Conservation (phyloP, 2,888 invertebrate genomes). For the Andrena haemorrhoa region DNA sequence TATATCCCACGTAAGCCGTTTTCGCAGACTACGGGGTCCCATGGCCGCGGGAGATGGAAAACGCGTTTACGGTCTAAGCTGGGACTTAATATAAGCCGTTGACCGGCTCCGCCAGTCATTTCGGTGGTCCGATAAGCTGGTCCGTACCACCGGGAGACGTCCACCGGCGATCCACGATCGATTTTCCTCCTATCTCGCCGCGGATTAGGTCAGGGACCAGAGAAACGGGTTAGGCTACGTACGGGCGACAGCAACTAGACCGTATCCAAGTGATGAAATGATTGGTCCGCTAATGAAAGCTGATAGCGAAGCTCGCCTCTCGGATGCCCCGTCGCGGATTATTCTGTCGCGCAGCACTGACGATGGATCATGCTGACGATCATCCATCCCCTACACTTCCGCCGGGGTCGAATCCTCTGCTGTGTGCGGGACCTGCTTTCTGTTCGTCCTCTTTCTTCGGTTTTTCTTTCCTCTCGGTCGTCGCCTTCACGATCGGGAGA, state of each 20-base stretch:
- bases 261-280: slow-evolving; percentile 81
- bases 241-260: slow-evolving; percentile 60
- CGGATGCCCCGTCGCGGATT: slow-evolving; percentile 70
- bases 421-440: neutral
- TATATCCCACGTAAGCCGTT: slow-evolving; percentile 63
- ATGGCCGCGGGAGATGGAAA: slow-evolving; percentile 61
- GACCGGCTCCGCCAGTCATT: slow-evolving; percentile 61
- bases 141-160: slow-evolving; percentile 39
- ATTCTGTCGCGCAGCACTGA: slow-evolving; percentile 58
- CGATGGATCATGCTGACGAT: slow-evolving; percentile 66
- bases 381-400: slow-evolving; percentile 75
- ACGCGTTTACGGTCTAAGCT: slow-evolving; percentile 69
- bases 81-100: slow-evolving; percentile 65
- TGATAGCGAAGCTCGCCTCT: slow-evolving; percentile 79
- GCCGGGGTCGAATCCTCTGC: slow-evolving; percentile 38
- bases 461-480: neutral
- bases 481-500: too few relatives aligned
- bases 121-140: slow-evolving; percentile 61
- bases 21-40: slow-evolving; percentile 38
- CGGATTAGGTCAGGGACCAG: slow-evolving; percentile 78
- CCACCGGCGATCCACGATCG: slow-evolving; percentile 64
- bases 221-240: slow-evolving; percentile 70
- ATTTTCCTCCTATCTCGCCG: slow-evolving; percentile 64
- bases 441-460: too few relatives aligned
- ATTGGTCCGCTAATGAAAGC: slow-evolving; percentile 82